Base-by-base conservation (phyloP, 1,140 invertebrate genomes). In the Cydia amplana region DNA sequence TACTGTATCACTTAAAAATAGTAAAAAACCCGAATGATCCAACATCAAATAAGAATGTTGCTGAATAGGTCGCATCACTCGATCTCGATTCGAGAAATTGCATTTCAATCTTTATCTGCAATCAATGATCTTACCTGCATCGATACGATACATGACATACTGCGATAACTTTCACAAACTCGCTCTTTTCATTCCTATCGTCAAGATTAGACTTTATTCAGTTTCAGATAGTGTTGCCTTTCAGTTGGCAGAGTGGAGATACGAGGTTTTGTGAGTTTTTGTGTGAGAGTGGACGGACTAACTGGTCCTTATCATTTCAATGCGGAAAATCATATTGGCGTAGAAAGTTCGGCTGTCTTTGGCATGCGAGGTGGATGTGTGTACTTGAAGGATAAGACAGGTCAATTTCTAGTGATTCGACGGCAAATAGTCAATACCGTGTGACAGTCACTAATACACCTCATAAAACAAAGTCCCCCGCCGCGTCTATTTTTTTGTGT, bases 11-110 rank as follows among this genome's bases (percentile, higher is more conserved):
- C 36, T 36, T 4, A 9, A 40, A 40, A 9, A 40, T 40, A 40
- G 36, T 40, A 10, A 9, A 40, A 40, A 40, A 40, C 7, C 36
- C 9, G 43, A 7, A 16, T 46, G 40, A 46, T 49, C 14, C 49
- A 4, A 32, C 32, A 32, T 18, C 49, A 12, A 23, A 23, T 23
- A 60, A n/a, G n/a, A 60, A 60, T 55, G 51, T 55, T 55, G 55
- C 18, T 23, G 18, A n/a, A 55, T 18, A 60, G 55, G 55, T 67
- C 64, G 20, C 63, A 74, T 73, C 73, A 73, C 67, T 63, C 73
- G 72, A 85, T 82, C 78, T 78, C 64, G 75, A 83, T 84, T 82
- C 82, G 83, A 83, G 84, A 83, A 86, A 87, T 85, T 86, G 84
- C 83, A 85, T 87, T 84, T 83, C 81, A 85, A 83, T 82, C 81